phyloP scores from a whole-genome alignment of 2,113 vertebrate genomes.

The Corythaixoides concolor region DNA sequence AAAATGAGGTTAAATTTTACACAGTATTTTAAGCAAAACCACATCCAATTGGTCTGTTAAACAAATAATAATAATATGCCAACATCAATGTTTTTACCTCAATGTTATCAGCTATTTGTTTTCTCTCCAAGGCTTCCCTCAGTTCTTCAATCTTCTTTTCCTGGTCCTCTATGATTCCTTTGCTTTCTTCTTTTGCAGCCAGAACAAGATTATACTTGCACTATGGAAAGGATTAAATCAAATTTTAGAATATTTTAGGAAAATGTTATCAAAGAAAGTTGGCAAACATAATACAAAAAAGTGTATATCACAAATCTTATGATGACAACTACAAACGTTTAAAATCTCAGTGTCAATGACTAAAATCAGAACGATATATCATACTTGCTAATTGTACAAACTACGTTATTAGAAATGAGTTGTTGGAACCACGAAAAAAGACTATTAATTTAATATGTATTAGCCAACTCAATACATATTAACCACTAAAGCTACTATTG shows the following conservation, averaged over 20 bases:
- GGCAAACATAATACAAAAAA: neutral
- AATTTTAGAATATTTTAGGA: neutral
- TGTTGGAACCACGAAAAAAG: neutral
- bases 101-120: slow-evolving; percentile 81
- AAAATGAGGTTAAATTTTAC: neutral
- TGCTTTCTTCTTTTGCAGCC: slow-evolving; percentile 80
- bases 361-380: neutral
- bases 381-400: neutral
- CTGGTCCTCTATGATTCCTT: slow-evolving; percentile 69
- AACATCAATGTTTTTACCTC: slow-evolving; percentile 76
- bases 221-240: slow-evolving; percentile 65
- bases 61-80: neutral
- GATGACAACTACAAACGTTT: neutral
- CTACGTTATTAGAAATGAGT: neutral
- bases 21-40: neutral
- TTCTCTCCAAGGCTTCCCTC: slow-evolving; percentile 80
- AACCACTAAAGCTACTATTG: neutral
- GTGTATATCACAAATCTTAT: neutral
- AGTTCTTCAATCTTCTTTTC: slow-evolving; percentile 81
- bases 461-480: neutral
- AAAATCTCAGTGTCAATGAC: neutral
- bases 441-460: neutral
- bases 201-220: slow-evolving; percentile 80
- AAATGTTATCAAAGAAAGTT: neutral
- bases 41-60: neutral